phyloP scores from a whole-genome alignment of 2,113 vertebrate genomes.

The Aegithalos caudatus region DNA sequence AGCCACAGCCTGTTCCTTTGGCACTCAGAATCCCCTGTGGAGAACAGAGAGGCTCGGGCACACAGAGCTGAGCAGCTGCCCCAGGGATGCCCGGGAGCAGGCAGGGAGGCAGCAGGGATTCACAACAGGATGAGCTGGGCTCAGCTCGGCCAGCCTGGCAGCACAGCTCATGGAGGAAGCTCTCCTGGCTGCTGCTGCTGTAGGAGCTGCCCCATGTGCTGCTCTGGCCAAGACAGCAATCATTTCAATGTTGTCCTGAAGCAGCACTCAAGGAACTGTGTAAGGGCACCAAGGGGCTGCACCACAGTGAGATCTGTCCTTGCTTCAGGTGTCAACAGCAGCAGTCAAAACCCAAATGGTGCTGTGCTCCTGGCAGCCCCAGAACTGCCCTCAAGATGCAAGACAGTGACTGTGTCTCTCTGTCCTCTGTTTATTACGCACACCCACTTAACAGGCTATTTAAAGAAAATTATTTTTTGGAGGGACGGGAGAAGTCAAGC shows the following conservation, averaged over 20 bases:
- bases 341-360: background rate
- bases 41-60: background rate
- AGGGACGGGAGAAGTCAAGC: background rate
- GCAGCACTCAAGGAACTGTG: background rate
- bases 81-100: background rate
- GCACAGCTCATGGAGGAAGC: background rate
- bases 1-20: fast-evolving
- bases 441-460: background rate
- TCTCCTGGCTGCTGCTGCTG: background rate
- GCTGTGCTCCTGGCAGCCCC: background rate
- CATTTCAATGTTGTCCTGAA: background rate
- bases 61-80: background rate
- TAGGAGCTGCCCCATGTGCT: background rate
- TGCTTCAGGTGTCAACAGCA: background rate
- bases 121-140: background rate
- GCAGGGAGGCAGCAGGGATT: background rate
- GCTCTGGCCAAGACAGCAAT: background rate
- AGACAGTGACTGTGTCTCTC: background rate
- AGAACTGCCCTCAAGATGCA: background rate
- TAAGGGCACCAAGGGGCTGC: fast-evolving
- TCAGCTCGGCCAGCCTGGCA: background rate
- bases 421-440: background rate
- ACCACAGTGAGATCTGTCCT: background rate
- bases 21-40: fast-evolving
- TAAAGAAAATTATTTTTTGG: background rate